A percentile compares a stretch with the other conserved stretches of the same genome.
Evolutionary conservation across 2,113 vertebrate genomes (phyloP).

Genomic region (Lagenorhynchus albirostris): DNA sequence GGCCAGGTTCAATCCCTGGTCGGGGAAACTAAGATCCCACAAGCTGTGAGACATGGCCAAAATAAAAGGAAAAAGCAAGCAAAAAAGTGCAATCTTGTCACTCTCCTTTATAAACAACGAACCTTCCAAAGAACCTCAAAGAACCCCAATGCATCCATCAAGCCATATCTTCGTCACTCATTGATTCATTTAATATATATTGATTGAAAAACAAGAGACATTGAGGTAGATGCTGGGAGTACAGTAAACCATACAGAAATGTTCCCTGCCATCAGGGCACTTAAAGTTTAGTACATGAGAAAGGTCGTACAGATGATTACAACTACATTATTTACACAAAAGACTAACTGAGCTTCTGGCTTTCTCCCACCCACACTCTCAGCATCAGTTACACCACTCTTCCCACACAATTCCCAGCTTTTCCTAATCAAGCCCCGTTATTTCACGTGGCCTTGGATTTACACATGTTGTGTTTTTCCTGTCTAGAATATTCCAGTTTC

Average conservation of each 20-base stretch:
- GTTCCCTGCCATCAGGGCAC: not conserved
- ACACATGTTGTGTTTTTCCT: accelerated
- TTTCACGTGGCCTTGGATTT: not conserved
- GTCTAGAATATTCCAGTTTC: not conserved
- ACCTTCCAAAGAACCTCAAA: not conserved
- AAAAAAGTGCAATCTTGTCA: not conserved
- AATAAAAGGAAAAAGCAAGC: not conserved
- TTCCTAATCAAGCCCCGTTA: not conserved
- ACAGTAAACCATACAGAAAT: not conserved
- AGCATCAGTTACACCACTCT: accelerated
- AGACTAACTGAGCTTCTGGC: accelerated
- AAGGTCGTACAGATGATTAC: not conserved
- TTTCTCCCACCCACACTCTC: not conserved
- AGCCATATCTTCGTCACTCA: not conserved
- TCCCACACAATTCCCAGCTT: accelerated
- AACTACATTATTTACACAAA: not conserved
- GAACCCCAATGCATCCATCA: accelerated
- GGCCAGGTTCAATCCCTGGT: no score
- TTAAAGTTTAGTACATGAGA: not conserved
- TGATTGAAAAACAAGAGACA: not conserved
- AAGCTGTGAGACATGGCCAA: no score
- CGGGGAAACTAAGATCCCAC: no score
- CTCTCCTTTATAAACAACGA: not conserved
- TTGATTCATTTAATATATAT: not conserved
- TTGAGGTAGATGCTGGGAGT: not conserved